Conservation (phyloP, 2,888 invertebrate genomes). For the Chromoteleia sp. region DNA sequence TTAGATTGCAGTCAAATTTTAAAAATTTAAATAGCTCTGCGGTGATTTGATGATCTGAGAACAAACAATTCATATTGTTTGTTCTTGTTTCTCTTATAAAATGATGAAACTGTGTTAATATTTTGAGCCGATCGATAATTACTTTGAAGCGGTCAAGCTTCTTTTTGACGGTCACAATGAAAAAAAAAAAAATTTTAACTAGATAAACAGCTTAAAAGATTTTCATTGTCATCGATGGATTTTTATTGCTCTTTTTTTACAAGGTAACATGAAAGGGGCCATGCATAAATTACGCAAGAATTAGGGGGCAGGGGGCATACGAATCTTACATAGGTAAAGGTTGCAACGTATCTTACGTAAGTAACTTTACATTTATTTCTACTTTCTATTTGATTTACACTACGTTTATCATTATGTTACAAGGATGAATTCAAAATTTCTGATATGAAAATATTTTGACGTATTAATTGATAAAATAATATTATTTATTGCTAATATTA, state of each 20-base stretch:
- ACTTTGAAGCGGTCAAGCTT: too few relatives aligned
- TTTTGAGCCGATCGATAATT: too few relatives aligned
- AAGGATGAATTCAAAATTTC: conserved; percentile 27
- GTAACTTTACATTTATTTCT: conserved; percentile 49
- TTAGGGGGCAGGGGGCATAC: conserved; percentile 43
- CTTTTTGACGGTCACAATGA: too few relatives aligned
- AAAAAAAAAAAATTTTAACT: too few relatives aligned
- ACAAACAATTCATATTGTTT: too few relatives aligned
- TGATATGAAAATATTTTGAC: conserved; percentile 22
- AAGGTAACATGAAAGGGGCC: conserved; percentile 46
- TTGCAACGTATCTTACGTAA: conserved; percentile 50
- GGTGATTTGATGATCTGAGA: too few relatives aligned
- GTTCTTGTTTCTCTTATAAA: too few relatives aligned
- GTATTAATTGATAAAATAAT: conserved; percentile 21
- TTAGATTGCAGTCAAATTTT: too few relatives aligned
- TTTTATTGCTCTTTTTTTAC: conserved; percentile 18
- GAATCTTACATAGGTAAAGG: conserved; percentile 52
- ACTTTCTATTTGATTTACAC: conserved; percentile 57
- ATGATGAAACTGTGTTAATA: too few relatives aligned
- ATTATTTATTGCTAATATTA: conserved; percentile 25
- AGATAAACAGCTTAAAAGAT: too few relatives aligned
- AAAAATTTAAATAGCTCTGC: too few relatives aligned
- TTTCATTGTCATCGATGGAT: conserved; percentile 2
- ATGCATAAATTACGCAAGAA: conserved; percentile 62
- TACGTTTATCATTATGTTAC: conserved; percentile 49